A percentile compares a stretch with the other conserved stretches of the same genome.
Evolutionary conservation across 1,140 invertebrate genomes (phyloP).

Genomic region (Anoplolepis gracilipes): DNA sequence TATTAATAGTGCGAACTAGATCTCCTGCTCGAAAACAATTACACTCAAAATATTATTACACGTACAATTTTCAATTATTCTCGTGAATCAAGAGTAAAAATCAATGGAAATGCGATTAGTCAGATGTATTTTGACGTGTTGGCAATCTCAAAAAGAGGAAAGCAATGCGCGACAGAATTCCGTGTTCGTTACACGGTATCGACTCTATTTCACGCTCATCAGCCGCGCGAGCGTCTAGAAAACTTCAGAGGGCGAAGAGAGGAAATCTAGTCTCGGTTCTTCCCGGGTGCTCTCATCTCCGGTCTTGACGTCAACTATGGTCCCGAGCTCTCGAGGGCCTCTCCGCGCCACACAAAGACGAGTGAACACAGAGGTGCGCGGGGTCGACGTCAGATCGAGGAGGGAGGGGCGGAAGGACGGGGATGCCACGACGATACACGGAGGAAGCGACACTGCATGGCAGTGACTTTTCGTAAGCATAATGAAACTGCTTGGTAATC

Average conservation of each 20-base stretch:
- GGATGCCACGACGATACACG: slow-evolving; percentile 21
- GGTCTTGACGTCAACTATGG: slow-evolving; percentile 66
- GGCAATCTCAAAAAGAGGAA: not conserved
- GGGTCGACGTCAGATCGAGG: not conserved
- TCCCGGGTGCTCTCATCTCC: slow-evolving; percentile 68
- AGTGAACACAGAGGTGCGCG: not conserved
- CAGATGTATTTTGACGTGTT: not conserved
- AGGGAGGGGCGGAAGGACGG: not conserved
- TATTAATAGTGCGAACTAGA: not conserved
- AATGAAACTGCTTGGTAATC: slow-evolving; percentile 82
- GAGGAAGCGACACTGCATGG: slow-evolving; percentile 7
- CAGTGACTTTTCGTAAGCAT: slow-evolving; percentile 73
- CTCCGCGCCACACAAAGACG: slow-evolving; percentile 65
- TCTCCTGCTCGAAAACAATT: not conserved
- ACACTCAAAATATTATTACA: slow-evolving; percentile 2
- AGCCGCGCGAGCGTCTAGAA: slow-evolving; percentile 51
- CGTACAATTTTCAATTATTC: not conserved
- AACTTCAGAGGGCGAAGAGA: slow-evolving; percentile 64
- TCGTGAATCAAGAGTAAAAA: slow-evolving; percentile 8
- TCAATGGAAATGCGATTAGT: not conserved
- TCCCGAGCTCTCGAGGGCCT: slow-evolving; percentile 65
- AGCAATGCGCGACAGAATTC: not conserved
- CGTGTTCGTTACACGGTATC: slow-evolving; percentile 56
- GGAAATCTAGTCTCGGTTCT: slow-evolving; percentile 72
- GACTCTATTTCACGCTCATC: slow-evolving; percentile 62